Evolutionary conservation across 2,888 invertebrate species (phyloP), one percentile per base, ranked within the genome.

Genomic region (Parelbella ahira): DNA sequence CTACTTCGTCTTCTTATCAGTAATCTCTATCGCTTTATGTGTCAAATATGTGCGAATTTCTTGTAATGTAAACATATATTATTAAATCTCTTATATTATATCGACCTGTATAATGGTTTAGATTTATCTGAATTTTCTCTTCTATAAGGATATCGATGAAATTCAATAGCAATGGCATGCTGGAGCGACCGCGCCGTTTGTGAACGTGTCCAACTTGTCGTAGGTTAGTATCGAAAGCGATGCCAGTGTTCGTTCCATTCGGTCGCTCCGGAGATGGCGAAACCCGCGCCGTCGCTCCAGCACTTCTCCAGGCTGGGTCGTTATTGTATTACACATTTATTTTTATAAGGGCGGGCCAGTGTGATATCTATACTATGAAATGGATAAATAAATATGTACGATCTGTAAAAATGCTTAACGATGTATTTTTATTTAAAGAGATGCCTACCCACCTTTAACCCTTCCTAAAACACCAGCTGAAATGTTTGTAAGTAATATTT

Each of bases 281-380:
- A 57, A 54, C 53, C 45, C 44, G 71, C 75, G 83, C 76, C 53
- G 67, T 73, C 77, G 69, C 76, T 58, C 70, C 81, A 70, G 73
- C 63, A 54, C 60, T 51, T 45, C 51, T 58, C 46, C 51, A 66
- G 63, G 68, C 78, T 82, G 82, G 81, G 76, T 83, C 82, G 75
- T 80, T 81, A 75, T 71, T 74, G 78, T 82, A 84, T 71, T 83
- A 81, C 84, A 83, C 82, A 84, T 79, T 86, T 87, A 86, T 86
- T 86, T 87, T 87, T 88, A 74, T 87, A 87, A 84, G 83, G 86
- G 86, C 86, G 87, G 87, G 87, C 87, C 86, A 87, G 87, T 87
- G 87, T 87, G 86, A 87, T 87, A 87, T 82, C 87, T 84, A 79
- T 86, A 87, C 79, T 86, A 83, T 83, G 78, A 86, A 84, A 84